phyloP scores from a whole-genome alignment of 2,113 vertebrate species.

The Gadus macrocephalus region DNA sequence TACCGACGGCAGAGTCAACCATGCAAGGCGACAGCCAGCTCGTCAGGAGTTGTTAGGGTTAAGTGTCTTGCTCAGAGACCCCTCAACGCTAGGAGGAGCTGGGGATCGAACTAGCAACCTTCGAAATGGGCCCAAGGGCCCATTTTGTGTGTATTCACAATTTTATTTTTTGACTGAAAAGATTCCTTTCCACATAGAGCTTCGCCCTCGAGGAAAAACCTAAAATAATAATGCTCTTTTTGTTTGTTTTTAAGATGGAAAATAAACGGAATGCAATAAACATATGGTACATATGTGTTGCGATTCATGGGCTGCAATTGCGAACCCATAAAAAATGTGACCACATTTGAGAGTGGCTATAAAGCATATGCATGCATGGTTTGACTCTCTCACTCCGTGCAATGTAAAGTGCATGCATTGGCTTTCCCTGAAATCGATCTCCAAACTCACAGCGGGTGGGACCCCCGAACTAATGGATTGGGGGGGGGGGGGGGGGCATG shows the following conservation, averaged over 20 bases:
- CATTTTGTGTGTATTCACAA: not conserved
- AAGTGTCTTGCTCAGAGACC: too few species aligned
- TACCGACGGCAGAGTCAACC: too few species aligned
- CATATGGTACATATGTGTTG: not conserved
- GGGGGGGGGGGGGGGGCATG: too few species aligned
- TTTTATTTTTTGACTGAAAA: not conserved
- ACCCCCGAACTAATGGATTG: constrained; percentile 15
- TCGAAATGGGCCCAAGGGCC: too few species aligned
- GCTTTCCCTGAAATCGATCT: constrained; percentile 37
- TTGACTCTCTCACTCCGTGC: constrained; percentile 9
- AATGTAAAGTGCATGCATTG: constrained; percentile 16
- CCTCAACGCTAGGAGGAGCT: too few species aligned
- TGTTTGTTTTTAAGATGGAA: not conserved
- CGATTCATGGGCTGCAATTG: too few species aligned
- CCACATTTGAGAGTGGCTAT: constrained; percentile 20
- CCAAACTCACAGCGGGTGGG: constrained; percentile 21
- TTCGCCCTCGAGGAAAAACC: constrained; percentile 11
- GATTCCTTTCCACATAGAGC: not conserved
- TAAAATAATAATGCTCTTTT: constrained; percentile 25
- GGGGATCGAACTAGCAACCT: too few species aligned
- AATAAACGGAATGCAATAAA: not conserved
- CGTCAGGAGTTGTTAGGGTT: too few species aligned
- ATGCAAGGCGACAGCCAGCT: too few species aligned
- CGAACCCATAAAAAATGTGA: too few species aligned
- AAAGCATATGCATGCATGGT: not conserved